Percentiles rank a stretch among this genome's conserved stretches.
These are phyloP conservation scores for western clawed frog (Xenopus tropicalis) DNA, from an alignment of 2,113 vertebrate species.

Conservation along the genomic window UCB_Xtro_10.0 CM004447.2:122674001-122674500, in stretches of 20 bases:
- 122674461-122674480: too few species aligned
- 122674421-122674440: too few species aligned
- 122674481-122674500: too few species aligned
- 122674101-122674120: constrained; percentile 26
- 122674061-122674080: constrained; percentile 31
- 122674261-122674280: constrained; percentile 22
- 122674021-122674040: constrained; percentile 14
- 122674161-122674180: constrained; percentile 36
- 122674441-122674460: too few species aligned
- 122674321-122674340: too few species aligned
- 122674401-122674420: too few species aligned
- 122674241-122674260: neutral
- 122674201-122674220: constrained; percentile 24
- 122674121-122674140: constrained; percentile 35
- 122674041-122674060: constrained; percentile 8
- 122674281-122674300: constrained; percentile 16
- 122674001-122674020: neutral
- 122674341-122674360: too few species aligned
- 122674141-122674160: constrained; percentile 38
- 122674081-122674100: constrained; percentile 42
- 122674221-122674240: constrained; percentile 31
- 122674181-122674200: constrained; percentile 27
- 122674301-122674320: constrained; percentile 3
- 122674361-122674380: too few species aligned
- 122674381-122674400: too few species aligned